These are phyloP conservation scores for Crotalus viridis DNA, from an alignment of 2,113 vertebrate genomes.

Conservation along the genomic window DNA sequence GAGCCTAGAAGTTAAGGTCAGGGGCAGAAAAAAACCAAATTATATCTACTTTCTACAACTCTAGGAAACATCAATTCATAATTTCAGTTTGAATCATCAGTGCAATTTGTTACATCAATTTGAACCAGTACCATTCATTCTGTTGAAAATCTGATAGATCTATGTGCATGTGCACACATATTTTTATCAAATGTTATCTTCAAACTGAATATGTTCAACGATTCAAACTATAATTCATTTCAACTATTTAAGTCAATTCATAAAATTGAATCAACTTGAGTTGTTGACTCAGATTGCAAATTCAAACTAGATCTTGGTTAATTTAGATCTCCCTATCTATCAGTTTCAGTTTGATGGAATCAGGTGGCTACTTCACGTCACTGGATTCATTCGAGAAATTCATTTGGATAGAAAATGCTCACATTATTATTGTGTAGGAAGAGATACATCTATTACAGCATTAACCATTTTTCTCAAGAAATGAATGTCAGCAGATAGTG, in stretches of 20 bases:
- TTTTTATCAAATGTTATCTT: not conserved
- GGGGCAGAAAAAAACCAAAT: too few species aligned
- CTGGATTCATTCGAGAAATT: not conserved
- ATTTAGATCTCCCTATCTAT: not conserved
- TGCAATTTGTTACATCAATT: too few species aligned
- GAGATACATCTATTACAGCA: slow-evolving; percentile 29
- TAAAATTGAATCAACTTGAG: not conserved
- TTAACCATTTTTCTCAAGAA: slow-evolving; percentile 14
- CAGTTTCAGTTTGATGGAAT: not conserved
- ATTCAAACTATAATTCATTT: not conserved
- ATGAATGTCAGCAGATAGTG: not conserved
- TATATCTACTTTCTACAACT: too few species aligned
- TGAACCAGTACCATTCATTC: too few species aligned
- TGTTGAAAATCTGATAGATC: not conserved
- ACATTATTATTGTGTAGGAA: not conserved
- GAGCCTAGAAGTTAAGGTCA: not conserved
- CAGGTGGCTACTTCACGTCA: not conserved
- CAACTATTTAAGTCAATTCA: not conserved
- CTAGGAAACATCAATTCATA: too few species aligned
- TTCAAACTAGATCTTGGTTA: not conserved
- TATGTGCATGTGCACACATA: not conserved
- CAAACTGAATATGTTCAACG: not conserved
- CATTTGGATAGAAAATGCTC: not conserved
- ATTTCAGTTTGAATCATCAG: too few species aligned
- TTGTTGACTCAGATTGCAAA: not conserved